These are phyloP conservation scores for Platycheirus albimanus DNA, from an alignment of 2,888 invertebrate genomes.

Conservation along the genomic window DNA sequence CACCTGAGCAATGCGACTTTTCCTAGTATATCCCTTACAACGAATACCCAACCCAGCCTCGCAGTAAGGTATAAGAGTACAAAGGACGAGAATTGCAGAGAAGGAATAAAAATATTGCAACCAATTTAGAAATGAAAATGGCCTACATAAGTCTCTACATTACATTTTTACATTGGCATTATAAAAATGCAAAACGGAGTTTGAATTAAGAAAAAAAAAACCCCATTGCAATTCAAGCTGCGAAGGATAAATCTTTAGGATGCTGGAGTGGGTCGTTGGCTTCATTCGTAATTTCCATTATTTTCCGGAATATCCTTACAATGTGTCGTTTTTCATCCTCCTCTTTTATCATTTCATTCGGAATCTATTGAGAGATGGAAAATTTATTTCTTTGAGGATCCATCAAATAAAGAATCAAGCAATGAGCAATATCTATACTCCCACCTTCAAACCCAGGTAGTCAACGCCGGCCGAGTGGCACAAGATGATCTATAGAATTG, in stretches of 20 bases:
- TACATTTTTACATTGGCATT: too few relatives aligned
- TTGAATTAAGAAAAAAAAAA: conserved; percentile 7
- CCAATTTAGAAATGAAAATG: conserved; percentile 70
- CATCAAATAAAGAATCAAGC: conserved; percentile 31
- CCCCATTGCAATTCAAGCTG: conserved; percentile 15
- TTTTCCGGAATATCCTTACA: not conserved
- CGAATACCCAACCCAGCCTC: not conserved
- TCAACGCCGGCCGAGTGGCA: conserved; percentile 23
- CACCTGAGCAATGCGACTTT: conserved; percentile 49
- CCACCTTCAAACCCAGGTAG: conserved; percentile 10
- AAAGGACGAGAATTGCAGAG: conserved; percentile 7
- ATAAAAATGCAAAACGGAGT: not conserved
- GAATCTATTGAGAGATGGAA: conserved; percentile 27
- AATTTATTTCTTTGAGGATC: conserved; percentile 34
- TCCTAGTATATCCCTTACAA: not conserved
- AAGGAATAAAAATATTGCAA: conserved; percentile 57
- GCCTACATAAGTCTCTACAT: conserved; percentile 66
- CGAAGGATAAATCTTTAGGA: conserved; percentile 25
- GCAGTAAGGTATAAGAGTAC: not conserved
- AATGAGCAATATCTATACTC: conserved; percentile 4
- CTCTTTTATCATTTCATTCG: conserved; percentile 27
- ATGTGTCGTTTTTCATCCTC: conserved; percentile 29
- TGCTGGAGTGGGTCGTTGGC: conserved; percentile 29
- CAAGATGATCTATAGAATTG: conserved; percentile 44
- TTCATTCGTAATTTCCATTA: conserved; percentile 18